Evolutionary conservation across 2,113 vertebrate genomes (phyloP), one percentile per base, ranked within the genome.

Genomic region (Acrocephalus kingi): DNA sequence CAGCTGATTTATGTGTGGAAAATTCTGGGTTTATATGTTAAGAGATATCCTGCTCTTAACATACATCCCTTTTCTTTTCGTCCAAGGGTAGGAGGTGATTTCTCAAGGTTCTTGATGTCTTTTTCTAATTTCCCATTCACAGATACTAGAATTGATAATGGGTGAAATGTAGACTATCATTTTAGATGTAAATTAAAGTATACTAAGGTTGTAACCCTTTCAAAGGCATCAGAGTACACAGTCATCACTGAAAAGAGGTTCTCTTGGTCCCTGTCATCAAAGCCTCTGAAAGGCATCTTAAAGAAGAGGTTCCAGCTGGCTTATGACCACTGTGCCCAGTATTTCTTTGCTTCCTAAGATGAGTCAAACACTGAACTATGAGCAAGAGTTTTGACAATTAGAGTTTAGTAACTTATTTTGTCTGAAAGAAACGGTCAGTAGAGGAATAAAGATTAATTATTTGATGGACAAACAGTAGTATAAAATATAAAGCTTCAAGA

Each of bases 301-400:
- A 54, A 74, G n/a, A 96, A 95, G 83, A 83, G 55, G 31, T 59
- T 97, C 46, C 72, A 58, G 49, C 35, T 95, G 76, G 91, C 49
- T 35, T 61, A 78, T 73, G 75, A 87, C 69, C 84, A 61, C 80
- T 97, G 86, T 96, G 21, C 45, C 66, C 55, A 35, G 33, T 90
- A 73, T 93, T 96, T 96, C 41, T 95, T 77, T 94, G n/a, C 49
- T 87, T 90, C 59, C 43, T 63, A 58, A 87, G 78, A 86, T 55
- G 43, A 90, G 49, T 94, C 87, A 96, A 91, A 91, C 93, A 56
- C 90, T 93, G 8, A 37, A 76, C 23, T 76, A 72, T 69, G 77
- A 96, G 46, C 28, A 95, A 74, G 58, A 76, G 81, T 94, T 97
- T 97, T 67, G 72, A 78, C 91, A 94, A 81, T 91, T 41, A 75